phyloP scores from a whole-genome alignment of 2,797 vertebrate species.

The Hipposideros larvatus region DNA sequence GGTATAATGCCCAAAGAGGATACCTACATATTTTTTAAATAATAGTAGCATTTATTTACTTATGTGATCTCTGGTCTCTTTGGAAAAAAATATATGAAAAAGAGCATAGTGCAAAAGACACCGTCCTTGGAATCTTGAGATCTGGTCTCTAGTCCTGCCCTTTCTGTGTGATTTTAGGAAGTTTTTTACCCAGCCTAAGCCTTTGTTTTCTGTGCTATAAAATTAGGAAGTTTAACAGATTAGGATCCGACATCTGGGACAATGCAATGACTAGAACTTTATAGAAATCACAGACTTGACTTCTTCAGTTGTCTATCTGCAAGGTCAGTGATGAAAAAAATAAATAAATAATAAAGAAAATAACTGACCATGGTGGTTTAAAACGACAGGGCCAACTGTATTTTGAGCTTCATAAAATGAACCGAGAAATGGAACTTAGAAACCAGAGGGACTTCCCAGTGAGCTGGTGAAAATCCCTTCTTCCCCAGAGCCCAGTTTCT shows the following conservation, averaged over 20 bases:
- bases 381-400: constrained; percentile 42
- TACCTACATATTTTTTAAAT: not conserved
- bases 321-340: constrained; percentile 4
- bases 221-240: not conserved
- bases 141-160: not conserved
- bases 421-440: constrained; percentile 59
- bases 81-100: not conserved
- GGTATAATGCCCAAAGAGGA: not conserved
- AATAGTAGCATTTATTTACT: not conserved
- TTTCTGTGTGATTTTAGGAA: not conserved
- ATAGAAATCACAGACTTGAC: not conserved
- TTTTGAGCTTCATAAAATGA: constrained; percentile 54
- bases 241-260: not conserved
- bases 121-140: not conserved
- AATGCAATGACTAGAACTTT: not conserved
- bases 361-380: not conserved
- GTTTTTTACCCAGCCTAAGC: not conserved
- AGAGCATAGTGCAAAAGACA: not conserved
- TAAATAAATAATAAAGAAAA: not conserved
- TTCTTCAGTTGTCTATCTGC: not conserved
- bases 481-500: constrained; percentile 25
- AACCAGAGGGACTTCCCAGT: constrained; percentile 70
- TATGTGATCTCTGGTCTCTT: not conserved
- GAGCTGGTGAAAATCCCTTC: constrained; percentile 69
- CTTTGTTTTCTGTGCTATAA: not conserved